phyloP scores from a whole-genome alignment of 1,140 invertebrate species.

The Homalodisca vitripennis region DNA sequence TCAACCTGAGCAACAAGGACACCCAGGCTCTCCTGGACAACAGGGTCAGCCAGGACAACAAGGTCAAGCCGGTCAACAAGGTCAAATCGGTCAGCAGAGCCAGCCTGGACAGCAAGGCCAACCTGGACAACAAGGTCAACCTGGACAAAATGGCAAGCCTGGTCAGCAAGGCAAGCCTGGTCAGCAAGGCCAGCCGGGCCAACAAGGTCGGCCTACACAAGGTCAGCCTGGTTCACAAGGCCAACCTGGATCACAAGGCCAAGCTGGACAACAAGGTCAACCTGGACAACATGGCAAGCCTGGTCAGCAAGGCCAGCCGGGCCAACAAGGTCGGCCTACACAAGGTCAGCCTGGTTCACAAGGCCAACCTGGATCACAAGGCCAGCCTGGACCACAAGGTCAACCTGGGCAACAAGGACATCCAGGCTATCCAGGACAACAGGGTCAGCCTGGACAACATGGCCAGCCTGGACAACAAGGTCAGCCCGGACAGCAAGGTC shows the following conservation, averaged over 20 bases:
- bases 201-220: slow-evolving; percentile 13
- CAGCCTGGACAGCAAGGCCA: slow-evolving; percentile 8
- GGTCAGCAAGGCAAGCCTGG: slow-evolving; percentile 8
- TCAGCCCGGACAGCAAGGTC: slow-evolving; percentile 28
- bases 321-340: slow-evolving; percentile 13
- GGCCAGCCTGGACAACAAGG: slow-evolving; percentile 20
- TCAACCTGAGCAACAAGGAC: slow-evolving; percentile 6
- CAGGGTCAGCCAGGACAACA: not conserved
- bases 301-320: slow-evolving; percentile 15
- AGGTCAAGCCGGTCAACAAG: not conserved
- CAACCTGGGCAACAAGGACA: not conserved
- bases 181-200: slow-evolving; percentile 18
- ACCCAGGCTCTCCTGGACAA: slow-evolving; percentile 27
- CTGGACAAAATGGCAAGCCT: not conserved
- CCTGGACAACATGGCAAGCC: slow-evolving; percentile 10
- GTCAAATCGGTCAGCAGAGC: not conserved
- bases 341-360: not conserved
- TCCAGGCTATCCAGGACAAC: slow-evolving; percentile 4
- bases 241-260: not conserved
- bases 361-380: not conserved
- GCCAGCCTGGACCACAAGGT: not conserved
- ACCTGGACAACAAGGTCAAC: not conserved
- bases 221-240: not conserved
- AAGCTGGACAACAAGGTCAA: slow-evolving; percentile 26
- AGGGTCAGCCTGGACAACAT: slow-evolving; percentile 20